A percentile compares a stretch with the other conserved stretches of the same genome.
Conservation (phyloP, 2,113 vertebrate species). For the Myrmecobius fasciatus region DNA sequence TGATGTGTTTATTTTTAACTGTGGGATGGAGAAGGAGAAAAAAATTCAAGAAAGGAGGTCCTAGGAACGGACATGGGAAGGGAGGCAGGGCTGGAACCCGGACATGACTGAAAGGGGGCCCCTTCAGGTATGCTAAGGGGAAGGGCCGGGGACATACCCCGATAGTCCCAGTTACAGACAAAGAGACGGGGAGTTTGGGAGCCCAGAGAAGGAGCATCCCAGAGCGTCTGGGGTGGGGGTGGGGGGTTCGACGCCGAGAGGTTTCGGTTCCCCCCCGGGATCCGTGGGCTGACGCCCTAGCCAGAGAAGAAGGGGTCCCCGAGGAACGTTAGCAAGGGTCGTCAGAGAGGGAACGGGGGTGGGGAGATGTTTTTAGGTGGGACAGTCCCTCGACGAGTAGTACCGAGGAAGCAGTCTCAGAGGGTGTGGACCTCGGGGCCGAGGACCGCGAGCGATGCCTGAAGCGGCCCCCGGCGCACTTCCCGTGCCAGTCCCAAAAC, state of each 20-base stretch:
- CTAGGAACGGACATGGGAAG: not conserved
- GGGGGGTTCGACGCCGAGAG: not conserved
- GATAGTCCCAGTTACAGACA: constrained; percentile 4
- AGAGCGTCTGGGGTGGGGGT: not conserved
- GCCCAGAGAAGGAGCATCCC: too few species aligned
- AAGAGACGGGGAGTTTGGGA: constrained; percentile 33
- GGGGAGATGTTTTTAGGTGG: constrained; percentile 18
- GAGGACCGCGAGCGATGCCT: rapidly evolving
- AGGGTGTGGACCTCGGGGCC: not conserved
- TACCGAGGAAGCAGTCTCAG: not conserved
- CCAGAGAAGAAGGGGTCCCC: not conserved
- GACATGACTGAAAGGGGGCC: not conserved
- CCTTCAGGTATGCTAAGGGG: not conserved
- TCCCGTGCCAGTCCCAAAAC: constrained; percentile 44
- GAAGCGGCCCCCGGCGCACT: constrained; percentile 1
- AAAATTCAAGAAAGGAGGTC: constrained; percentile 6
- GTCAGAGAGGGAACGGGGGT: constrained; percentile 8
- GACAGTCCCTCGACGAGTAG: not conserved
- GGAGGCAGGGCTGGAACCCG: not conserved
- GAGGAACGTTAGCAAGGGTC: not conserved
- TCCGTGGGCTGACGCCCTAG: not conserved
- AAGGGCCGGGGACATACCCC: too few species aligned
- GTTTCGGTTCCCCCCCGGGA: not conserved
- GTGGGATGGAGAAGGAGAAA: not conserved
- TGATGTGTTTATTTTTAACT: not conserved